Percentiles rank a stretch among this genome's conserved stretches.
Conservation (phyloP, 2,888 invertebrate genomes). For the Monoplex corrugatus region DNA sequence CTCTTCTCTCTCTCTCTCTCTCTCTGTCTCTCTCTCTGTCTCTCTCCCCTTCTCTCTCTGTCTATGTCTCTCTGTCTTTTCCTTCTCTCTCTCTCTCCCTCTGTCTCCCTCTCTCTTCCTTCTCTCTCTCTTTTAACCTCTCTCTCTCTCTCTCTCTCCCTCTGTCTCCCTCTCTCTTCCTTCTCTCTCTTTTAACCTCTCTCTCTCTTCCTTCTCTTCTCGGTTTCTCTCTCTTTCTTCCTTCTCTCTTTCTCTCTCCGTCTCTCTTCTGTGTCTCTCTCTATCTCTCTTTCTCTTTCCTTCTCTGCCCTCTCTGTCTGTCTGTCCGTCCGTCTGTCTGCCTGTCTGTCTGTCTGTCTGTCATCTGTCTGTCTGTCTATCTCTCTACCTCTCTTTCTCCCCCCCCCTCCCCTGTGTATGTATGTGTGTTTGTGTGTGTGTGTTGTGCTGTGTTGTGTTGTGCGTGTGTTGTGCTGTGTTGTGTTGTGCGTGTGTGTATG, state of each 20-base stretch:
- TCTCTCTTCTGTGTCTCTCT: too few relatives aligned
- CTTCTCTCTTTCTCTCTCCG: not conserved
- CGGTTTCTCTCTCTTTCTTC: constrained; percentile 7
- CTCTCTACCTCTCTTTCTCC: too few relatives aligned
- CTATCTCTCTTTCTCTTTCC: too few relatives aligned
- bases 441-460: too few relatives aligned
- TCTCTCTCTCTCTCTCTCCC: not conserved
- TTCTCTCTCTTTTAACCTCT: not conserved
- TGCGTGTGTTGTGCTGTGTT: too few relatives aligned
- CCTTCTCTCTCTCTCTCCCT: not conserved
- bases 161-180: not conserved
- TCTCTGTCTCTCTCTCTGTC: constrained; percentile 19
- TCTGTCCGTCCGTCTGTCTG: too few relatives aligned
- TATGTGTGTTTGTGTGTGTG: too few relatives aligned
- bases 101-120: not conserved
- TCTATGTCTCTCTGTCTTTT: not conserved
- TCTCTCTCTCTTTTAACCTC: not conserved
- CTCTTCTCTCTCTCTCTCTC: constrained; percentile 47
- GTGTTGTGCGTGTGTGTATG: too few relatives aligned
- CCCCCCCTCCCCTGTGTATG: too few relatives aligned
- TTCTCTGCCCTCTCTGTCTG: too few relatives aligned
- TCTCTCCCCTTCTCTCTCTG: not conserved
- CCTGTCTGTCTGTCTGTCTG: too few relatives aligned
- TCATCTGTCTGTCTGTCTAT: too few relatives aligned
- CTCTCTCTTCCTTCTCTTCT: constrained; percentile 6